Conservation (phyloP, 2,113 vertebrate species). For the Trogon surrucura region DNA sequence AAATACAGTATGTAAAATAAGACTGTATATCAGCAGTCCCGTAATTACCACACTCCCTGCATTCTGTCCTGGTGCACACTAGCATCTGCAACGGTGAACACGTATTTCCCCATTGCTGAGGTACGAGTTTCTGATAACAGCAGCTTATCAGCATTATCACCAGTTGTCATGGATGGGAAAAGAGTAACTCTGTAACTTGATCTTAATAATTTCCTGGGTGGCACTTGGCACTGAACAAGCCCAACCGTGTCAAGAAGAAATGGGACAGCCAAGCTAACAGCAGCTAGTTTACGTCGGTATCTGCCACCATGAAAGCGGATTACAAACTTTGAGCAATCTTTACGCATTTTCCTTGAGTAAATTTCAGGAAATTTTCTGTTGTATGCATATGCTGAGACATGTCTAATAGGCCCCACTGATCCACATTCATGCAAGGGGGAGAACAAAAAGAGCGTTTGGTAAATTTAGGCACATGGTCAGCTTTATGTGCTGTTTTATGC, state of each 20-base stretch:
- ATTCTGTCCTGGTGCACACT: not conserved
- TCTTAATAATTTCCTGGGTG: not conserved
- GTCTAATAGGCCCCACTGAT: not conserved
- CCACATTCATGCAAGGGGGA: rapidly evolving
- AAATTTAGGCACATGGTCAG: not conserved
- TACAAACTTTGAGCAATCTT: not conserved
- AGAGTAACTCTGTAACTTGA: not conserved
- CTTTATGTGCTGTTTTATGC: not conserved
- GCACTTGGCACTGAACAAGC: not conserved
- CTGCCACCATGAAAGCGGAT: not conserved
- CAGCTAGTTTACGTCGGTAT: not conserved
- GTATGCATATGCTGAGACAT: not conserved
- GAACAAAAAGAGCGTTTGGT: not conserved
- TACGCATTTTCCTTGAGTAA: not conserved
- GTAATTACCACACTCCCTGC: not conserved
- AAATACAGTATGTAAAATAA: not conserved
- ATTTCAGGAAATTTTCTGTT: not conserved
- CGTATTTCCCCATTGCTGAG: not conserved
- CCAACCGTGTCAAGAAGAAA: not conserved
- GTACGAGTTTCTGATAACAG: not conserved
- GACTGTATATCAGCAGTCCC: not conserved
- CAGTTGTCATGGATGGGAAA: not conserved
- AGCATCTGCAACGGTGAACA: not conserved
- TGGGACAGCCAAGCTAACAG: too few relatives aligned
- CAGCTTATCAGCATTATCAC: not conserved